Percentiles rank a stretch among this genome's conserved stretches.
These are phyloP conservation scores for Onychostoma macrolepis DNA, from an alignment of 2,113 vertebrate species.

Conservation along the genomic window DNA sequence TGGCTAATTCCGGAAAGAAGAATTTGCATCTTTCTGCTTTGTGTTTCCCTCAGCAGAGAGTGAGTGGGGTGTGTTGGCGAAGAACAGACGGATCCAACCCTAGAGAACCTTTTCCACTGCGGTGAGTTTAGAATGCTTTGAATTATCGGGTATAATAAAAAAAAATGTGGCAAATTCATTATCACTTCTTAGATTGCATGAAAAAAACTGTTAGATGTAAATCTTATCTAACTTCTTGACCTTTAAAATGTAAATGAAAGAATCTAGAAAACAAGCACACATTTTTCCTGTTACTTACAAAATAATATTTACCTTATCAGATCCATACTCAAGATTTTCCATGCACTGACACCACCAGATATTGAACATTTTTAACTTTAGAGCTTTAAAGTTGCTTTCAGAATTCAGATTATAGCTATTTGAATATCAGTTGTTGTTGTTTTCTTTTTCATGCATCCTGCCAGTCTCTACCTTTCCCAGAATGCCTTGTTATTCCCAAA, in stretches of 20 bases:
- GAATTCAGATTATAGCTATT: not conserved
- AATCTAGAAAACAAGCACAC: not conserved
- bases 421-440: not conserved
- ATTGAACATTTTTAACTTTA: not conserved
- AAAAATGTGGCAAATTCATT: not conserved
- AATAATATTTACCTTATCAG: not conserved
- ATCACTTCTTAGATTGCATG: not conserved
- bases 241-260: not conserved
- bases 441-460: not conserved
- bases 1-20: conserved; percentile 4
- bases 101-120: conserved; percentile 8
- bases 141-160: conserved; percentile 33
- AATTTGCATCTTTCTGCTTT: not conserved
- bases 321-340: not conserved
- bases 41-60: conserved; percentile 31
- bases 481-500: conserved; percentile 16
- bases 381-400: not conserved
- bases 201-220: not conserved
- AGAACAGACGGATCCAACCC: conserved; percentile 40
- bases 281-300: not conserved
- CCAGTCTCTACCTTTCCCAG: not conserved
- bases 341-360: not conserved
- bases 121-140: conserved; percentile 21
- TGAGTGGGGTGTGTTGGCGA: conserved; percentile 16
- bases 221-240: not conserved